A percentile compares a stretch with the other conserved stretches of the same genome.
phyloP scores from a whole-genome alignment of 1,140 invertebrate species.

The Lepidurus packardi region DNA sequence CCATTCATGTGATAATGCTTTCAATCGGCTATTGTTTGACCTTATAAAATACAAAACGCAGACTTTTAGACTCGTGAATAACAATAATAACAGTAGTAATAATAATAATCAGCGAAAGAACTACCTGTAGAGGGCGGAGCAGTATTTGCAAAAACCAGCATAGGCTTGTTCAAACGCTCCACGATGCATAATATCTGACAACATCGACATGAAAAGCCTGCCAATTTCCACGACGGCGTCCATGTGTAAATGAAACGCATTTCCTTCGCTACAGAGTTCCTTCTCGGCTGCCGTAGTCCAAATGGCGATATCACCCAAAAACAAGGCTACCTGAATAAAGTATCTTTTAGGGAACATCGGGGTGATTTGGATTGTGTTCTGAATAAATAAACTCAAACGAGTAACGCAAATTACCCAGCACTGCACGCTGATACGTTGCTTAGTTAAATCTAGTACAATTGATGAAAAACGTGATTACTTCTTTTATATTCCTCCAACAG shows the following conservation, averaged over 20 bases:
- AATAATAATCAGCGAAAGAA: constrained; percentile 23
- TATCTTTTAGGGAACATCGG: constrained; percentile 28
- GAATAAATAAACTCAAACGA: neutral
- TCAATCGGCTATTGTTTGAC: constrained; percentile 35
- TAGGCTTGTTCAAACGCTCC: constrained; percentile 94
- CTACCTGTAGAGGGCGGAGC: constrained; percentile 59
- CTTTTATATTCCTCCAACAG: constrained; percentile 78
- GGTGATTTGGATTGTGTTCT: neutral
- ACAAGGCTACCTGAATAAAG: constrained; percentile 47
- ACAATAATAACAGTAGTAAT: neutral
- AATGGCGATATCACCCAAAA: constrained; percentile 51
- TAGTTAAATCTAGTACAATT: neutral
- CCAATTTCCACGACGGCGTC: constrained; percentile 54
- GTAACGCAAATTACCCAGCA: neutral
- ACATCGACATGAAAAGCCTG: constrained; percentile 62
- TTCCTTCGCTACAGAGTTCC: constrained; percentile 40
- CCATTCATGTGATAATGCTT: constrained; percentile 47
- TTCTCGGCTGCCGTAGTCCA: constrained; percentile 39
- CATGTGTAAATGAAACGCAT: constrained; percentile 31
- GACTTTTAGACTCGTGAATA: neutral
- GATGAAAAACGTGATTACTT: constrained; percentile 43
- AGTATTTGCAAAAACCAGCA: constrained; percentile 75
- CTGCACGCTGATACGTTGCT: too few relatives aligned
- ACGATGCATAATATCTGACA: constrained; percentile 79
- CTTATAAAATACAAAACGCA: neutral